Evolutionary conservation across 1,140 invertebrate species (phyloP), one percentile per base, ranked within the genome.

Genomic region (Mactra quadrangularis): DNA sequence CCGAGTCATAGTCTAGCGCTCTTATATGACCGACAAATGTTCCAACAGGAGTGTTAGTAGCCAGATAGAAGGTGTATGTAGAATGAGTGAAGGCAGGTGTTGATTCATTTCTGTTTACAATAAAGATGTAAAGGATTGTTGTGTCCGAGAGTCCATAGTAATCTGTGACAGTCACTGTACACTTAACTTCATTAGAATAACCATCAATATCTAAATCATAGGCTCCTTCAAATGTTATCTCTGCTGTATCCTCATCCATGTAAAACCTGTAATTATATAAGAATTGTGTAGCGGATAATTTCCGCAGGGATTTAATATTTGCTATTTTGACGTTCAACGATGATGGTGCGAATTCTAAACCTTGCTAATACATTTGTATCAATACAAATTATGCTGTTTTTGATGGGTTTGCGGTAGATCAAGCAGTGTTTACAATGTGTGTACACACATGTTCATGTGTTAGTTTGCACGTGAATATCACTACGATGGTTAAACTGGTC

Each of bases 201-300:
- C 75, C 75, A 25, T 41, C 13, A 0, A 27, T 41, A 45, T 78
- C 75, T 50, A 78, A 27, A 45, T 78, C 75, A 50, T 33, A 64
- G 19, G 15, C 38, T 31, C 76, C 76, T 55, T 52, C 13, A 22
- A 11, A 79, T n/a, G 13, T 19, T 27, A 77, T 66, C 0, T 27
- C 57, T 50, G 31, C 74, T 17, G 38, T 9, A 4, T 50, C 19
- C 4, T 13, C 50, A 47, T 64, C 29, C 0, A 77, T 64, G 31
- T 31, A 25, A n/a, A 77, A 35, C 38, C 38, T 41, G 6, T 41
- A n/a, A n/a, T n/a, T n/a, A n/a, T n/a, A n/a, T n/a, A n/a, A n/a
- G n/a, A n/a, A n/a, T n/a, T n/a, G n/a, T n/a, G n/a, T n/a, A n/a
- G n/a, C n/a, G n/a, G n/a, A n/a, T n/a, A n/a, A n/a, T n/a, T n/a